These are phyloP conservation scores for Pollachius pollachius DNA, from an alignment of 2,113 vertebrate species.

Conservation along the genomic window DNA sequence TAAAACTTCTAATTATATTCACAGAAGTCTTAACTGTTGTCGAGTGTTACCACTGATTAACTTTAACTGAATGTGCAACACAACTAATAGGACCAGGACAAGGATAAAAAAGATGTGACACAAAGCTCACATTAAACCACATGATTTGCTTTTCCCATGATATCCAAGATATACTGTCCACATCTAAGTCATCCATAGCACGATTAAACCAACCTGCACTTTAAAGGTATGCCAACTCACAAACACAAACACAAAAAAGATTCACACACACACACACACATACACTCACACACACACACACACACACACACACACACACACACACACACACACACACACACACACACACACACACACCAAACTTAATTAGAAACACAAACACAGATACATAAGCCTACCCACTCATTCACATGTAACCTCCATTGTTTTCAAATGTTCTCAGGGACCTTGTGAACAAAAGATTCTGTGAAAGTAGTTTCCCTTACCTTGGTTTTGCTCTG, in stretches of 20 bases:
- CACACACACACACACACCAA: too few relatives aligned
- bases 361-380: too few relatives aligned
- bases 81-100: conserved; percentile 44
- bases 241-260: not conserved
- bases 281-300: too few relatives aligned
- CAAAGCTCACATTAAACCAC: conserved; percentile 47
- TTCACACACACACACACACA: too few relatives aligned
- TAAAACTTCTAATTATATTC: not conserved
- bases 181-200: conserved; percentile 33
- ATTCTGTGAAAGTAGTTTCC: conserved; percentile 30
- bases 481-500: conserved; percentile 75
- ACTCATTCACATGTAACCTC: too few relatives aligned
- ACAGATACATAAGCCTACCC: too few relatives aligned
- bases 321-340: too few relatives aligned
- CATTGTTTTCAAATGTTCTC: not conserved
- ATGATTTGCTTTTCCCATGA: conserved; percentile 37
- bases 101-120: conserved; percentile 48
- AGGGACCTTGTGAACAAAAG: too few relatives aligned
- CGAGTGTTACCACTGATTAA: too few relatives aligned
- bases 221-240: not conserved
- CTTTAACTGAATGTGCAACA: conserved; percentile 44
- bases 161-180: conserved; percentile 16
- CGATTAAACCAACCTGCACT: not conserved
- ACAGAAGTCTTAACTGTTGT: too few relatives aligned
- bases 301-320: too few relatives aligned